phyloP scores from a whole-genome alignment of 2,888 invertebrate genomes.

The Arrhopalites spinosus region DNA sequence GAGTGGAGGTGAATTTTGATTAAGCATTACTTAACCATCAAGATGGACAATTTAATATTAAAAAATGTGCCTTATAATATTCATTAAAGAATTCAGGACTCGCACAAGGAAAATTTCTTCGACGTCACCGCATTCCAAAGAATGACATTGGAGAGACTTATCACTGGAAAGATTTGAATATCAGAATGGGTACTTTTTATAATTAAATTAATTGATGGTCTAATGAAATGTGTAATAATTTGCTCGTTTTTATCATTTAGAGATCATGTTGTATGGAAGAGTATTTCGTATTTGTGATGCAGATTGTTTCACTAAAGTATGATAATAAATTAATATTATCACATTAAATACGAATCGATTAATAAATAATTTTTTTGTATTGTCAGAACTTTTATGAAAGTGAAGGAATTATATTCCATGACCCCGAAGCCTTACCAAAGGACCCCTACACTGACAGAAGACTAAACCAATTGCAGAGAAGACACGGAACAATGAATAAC shows the following conservation, averaged over 20 bases:
- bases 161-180: slow-evolving; percentile 86
- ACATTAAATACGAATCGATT: too few species aligned
- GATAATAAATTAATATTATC: too few species aligned
- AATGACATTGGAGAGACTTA: slow-evolving; percentile 70
- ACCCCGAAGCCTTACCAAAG: slow-evolving; percentile 70
- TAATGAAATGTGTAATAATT: too few species aligned
- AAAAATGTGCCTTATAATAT: too few species aligned
- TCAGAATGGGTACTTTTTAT: too few species aligned
- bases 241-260: too few species aligned
- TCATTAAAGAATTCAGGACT: slow-evolving; percentile 71
- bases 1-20: slow-evolving; percentile 70
- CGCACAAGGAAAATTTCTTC: slow-evolving; percentile 76
- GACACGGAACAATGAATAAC: slow-evolving; percentile 44
- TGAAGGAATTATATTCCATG: slow-evolving; percentile 77
- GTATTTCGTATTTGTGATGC: slow-evolving; percentile 78
- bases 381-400: slow-evolving; percentile 67
- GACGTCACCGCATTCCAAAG: slow-evolving; percentile 75
- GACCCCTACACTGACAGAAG: slow-evolving; percentile 69
- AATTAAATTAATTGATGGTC: too few species aligned
- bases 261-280: slow-evolving; percentile 78
- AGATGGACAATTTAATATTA: too few species aligned
- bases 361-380: too few species aligned
- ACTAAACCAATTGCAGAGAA: slow-evolving; percentile 43
- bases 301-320: too few species aligned
- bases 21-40: too few species aligned